Conservation (phyloP, 2,113 vertebrate genomes). For the Lepus timidus region DNA sequence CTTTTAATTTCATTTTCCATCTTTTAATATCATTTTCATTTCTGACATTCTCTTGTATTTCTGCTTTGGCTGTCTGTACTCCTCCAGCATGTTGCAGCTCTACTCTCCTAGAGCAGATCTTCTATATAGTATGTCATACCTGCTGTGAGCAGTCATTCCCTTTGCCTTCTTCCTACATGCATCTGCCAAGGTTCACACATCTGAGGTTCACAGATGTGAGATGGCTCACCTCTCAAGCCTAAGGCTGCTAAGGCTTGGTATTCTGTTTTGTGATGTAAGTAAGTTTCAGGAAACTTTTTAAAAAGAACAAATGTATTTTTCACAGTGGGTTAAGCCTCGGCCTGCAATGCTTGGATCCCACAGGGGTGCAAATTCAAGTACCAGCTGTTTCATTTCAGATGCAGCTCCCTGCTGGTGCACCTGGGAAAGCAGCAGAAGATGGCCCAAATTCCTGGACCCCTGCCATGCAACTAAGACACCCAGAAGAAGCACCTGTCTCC, state of each 20-base stretch:
- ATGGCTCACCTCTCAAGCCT: not conserved
- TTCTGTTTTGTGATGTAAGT: slow-evolving; percentile 38
- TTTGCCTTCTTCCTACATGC: not conserved
- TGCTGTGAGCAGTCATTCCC: not conserved
- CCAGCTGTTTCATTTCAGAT: no score
- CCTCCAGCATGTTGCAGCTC: not conserved
- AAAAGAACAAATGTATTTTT: not conserved
- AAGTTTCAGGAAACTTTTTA: slow-evolving; percentile 9
- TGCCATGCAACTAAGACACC: no score
- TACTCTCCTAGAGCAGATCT: not conserved
- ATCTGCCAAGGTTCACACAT: slow-evolving; percentile 5
- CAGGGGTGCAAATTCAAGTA: not conserved
- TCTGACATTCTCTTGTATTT: not conserved
- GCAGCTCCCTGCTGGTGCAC: no score
- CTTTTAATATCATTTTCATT: not conserved
- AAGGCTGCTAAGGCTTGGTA: not conserved
- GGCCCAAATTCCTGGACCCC: no score
- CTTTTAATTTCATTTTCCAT: no score
- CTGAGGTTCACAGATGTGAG: not conserved
- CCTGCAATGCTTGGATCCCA: no score
- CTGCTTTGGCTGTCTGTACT: not conserved
- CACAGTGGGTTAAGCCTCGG: no score
- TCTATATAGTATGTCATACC: not conserved
- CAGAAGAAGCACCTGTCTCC: no score
- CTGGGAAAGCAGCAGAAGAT: no score